These are phyloP conservation scores for Aethina tumida DNA, from an alignment of 1,140 invertebrate species.

Conservation along the genomic window DNA sequence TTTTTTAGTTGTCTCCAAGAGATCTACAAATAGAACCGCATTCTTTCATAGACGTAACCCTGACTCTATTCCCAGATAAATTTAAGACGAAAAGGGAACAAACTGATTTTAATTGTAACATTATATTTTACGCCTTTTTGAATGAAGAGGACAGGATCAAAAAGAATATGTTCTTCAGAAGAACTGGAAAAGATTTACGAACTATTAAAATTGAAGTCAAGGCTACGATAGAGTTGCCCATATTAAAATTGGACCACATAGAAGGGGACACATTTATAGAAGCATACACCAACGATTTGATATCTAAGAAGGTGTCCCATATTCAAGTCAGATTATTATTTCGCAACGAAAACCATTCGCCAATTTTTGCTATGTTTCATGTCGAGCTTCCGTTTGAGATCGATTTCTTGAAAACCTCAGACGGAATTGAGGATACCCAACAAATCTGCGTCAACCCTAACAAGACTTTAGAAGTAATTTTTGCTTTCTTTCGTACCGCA, in stretches of 20 bases:
- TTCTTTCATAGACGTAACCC: conserved; percentile 2
- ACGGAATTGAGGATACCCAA: too few relatives aligned
- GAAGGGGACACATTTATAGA: conserved; percentile 9
- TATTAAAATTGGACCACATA: conserved; percentile 8
- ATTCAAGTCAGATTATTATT: conserved; percentile 8
- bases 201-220: conserved; percentile 15
- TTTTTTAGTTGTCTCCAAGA: too few relatives aligned
- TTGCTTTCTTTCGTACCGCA: too few relatives aligned
- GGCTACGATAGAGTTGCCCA: conserved; percentile 16
- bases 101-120: conserved; percentile 11
- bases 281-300: conserved; percentile 21
- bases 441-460: too few relatives aligned
- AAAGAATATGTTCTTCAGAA: conserved; percentile 19
- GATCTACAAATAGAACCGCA: too few relatives aligned
- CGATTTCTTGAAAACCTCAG: too few relatives aligned
- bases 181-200: conserved; percentile 6
- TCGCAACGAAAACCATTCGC: too few relatives aligned
- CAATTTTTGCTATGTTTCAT: too few relatives aligned
- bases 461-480: too few relatives aligned
- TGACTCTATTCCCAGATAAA: conserved; percentile 11
- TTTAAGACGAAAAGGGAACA: conserved; percentile 5
- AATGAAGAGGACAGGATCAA: conserved; percentile 11
- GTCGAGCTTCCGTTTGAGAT: too few relatives aligned
- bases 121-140: conserved; percentile 17
- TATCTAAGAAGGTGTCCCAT: conserved; percentile 9